Percentiles rank a stretch among this genome's conserved stretches.
Conservation (phyloP, 2,797 vertebrate species). For the Girardinus metallicus region DNA sequence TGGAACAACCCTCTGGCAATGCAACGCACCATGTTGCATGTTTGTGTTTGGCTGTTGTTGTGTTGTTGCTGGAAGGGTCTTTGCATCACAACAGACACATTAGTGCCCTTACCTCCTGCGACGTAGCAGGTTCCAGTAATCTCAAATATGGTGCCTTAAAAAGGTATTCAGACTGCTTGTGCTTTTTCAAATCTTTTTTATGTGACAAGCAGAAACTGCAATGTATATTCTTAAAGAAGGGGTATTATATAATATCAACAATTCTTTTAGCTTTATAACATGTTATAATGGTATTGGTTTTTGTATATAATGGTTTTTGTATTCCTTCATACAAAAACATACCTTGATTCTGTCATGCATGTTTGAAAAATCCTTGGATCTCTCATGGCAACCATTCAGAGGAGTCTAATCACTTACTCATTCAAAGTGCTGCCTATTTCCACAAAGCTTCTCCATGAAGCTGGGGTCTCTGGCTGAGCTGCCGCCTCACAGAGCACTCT, state of each 20-base stretch:
- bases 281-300: too few species aligned
- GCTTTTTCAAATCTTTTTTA: not conserved
- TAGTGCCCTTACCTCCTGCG: not conserved
- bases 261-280: too few species aligned
- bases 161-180: not conserved
- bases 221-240: not conserved
- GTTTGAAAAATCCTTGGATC: too few species aligned
- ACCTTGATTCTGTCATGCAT: too few species aligned
- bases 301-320: too few species aligned
- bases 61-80: conserved; percentile 25
- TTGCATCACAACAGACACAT: conserved; percentile 17
- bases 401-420: too few species aligned
- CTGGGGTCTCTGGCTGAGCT: too few species aligned
- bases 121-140: not conserved
- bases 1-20: conserved; percentile 31
- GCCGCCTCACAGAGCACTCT: too few species aligned
- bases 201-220: not conserved
- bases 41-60: conserved; percentile 28
- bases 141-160: not conserved
- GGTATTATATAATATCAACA: not conserved
- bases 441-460: too few species aligned
- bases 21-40: conserved; percentile 11
- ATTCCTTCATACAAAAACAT: too few species aligned
- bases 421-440: too few species aligned
- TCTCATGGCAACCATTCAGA: too few species aligned